These are phyloP conservation scores for Habrosyne pyritoides DNA, from an alignment of 2,888 invertebrate genomes.

Conservation along the genomic window DNA sequence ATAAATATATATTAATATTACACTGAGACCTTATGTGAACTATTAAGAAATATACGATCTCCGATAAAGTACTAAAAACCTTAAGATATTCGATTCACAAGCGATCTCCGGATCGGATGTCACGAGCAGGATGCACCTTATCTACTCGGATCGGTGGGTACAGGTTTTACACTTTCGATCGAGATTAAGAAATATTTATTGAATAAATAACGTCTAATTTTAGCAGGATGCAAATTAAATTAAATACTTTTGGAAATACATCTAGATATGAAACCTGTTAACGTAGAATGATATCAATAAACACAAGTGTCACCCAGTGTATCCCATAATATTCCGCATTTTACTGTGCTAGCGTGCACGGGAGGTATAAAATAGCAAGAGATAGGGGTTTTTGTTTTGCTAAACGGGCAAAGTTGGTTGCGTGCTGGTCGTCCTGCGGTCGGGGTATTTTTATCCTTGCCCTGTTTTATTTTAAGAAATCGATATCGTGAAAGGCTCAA, in stretches of 20 bases:
- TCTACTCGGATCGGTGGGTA: no score
- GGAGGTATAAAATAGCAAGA: slow-evolving; percentile 32
- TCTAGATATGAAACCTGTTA: slow-evolving; percentile 3
- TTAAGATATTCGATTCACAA: no score
- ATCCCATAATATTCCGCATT: slow-evolving; percentile 30
- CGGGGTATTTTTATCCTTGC: slow-evolving; percentile 29
- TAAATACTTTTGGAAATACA: background rate
- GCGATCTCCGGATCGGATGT: no score
- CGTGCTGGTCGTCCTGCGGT: slow-evolving; percentile 37
- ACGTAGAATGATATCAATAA: slow-evolving; percentile 23
- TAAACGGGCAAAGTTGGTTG: slow-evolving; percentile 42
- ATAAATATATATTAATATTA: no score
- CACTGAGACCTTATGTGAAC: no score
- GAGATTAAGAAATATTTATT: no score
- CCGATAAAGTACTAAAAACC: no score
- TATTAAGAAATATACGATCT: no score
- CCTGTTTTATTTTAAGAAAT: slow-evolving; percentile 29
- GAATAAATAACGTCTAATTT: no score
- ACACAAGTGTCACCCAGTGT: slow-evolving; percentile 24
- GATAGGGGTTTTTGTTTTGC: slow-evolving; percentile 36
- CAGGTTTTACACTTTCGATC: no score
- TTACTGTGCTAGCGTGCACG: slow-evolving; percentile 41
- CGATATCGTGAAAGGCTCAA: slow-evolving; percentile 23
- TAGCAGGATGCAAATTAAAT: background rate
- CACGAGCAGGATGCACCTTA: no score